Base-by-base conservation (phyloP, 1,140 invertebrate species). In the Leptopilina boulardi region DNA sequence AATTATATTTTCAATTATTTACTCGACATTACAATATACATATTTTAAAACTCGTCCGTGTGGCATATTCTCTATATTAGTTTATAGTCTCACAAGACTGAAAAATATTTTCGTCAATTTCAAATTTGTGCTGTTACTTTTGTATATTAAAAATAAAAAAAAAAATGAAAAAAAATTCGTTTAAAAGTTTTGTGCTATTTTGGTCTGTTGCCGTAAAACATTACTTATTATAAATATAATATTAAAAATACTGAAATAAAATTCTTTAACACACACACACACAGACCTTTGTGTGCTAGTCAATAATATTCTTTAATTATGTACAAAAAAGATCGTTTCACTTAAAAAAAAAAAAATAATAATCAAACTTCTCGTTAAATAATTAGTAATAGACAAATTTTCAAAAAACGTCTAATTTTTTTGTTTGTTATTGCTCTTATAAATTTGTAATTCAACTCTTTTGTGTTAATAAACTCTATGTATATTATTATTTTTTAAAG, bases 11-110 rank as follows among this genome's bases (percentile, higher is more conserved):
- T 51, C 47, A 51, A 51, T 51, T 51, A 51, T n/a, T 51, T 51
- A 8, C 47, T 51, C 47, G 47, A 18, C 15, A 18, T 51, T 51
- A n/a, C 18, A 38, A 38, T 38, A 38, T 51, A 51, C 5, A 51
- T n/a, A n/a, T n/a, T n/a, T 51, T 51, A 47, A 13, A 47, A 47
- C 13, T 51, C 18, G 15, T 51, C 15, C 47, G 11, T 51, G 47
- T 18, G n/a, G 47, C 47, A 51, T 18, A 51, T 18, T 15, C 15
- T 18, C 3, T 51, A n/a, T n/a, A n/a, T n/a, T 19, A 34, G 59
- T 66, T 66, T 66, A 66, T 66, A 66, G 59, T 66, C 59, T 66
- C 15, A 66, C 23, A 13, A 66, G 59, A 66, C 59, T 66, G 23
- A 11, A 30, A n/a, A 30, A 30, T n/a, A 30, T 30, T 34, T 51